Base-by-base conservation (phyloP, 2,888 invertebrate species). In the Thecophora atra region DNA sequence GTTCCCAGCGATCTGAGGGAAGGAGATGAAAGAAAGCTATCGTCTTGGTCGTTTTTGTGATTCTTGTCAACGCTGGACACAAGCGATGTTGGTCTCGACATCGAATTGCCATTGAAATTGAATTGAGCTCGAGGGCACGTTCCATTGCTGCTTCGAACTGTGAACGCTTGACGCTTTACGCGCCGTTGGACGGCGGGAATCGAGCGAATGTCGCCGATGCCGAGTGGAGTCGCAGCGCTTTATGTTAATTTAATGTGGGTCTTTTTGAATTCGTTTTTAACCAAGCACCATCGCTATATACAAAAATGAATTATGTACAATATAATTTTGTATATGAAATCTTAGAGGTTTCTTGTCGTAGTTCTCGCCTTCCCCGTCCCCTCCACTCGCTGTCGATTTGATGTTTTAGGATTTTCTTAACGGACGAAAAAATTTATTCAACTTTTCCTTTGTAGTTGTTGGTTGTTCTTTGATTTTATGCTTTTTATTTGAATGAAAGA, bases 171-270 rank as follows among this genome's bases (percentile, higher is more conserved):
- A 47, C 47, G 47, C n/a, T 7, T 13, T 13, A 44, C 44, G 8
- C 44, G 13, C 7, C 13, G 17, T 47, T 47, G 17, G 47, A 17
- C 47, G 4, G 47, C n/a, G 17, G 47, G 6, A n/a, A n/a, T 3
- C 47, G 47, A n/a, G 15, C n/a, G 47, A 15, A 28, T 58, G 26
- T 24, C 24, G 17, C 30, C 37, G 47, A 30, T 30, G 17, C 24
- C 15, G 37, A 58, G 60, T 58, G 68, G 44, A 51, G 70, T 52
- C 15, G 26, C 52, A 62, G 62, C 70, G 63, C 15, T 62, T 70
- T 70, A 63, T 70, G 70, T 42, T 63, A 70, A 70, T 70, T 70
- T 63, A 30, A 62, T 62, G 52, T 37, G 28, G 51, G 51, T 70
- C 52, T 62, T 51, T 47, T 62, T 21, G 24, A 70, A 47, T 47